These are phyloP conservation scores for Pherbina coryleti DNA, from an alignment of 2,888 invertebrate species.

Conservation along the genomic window DNA sequence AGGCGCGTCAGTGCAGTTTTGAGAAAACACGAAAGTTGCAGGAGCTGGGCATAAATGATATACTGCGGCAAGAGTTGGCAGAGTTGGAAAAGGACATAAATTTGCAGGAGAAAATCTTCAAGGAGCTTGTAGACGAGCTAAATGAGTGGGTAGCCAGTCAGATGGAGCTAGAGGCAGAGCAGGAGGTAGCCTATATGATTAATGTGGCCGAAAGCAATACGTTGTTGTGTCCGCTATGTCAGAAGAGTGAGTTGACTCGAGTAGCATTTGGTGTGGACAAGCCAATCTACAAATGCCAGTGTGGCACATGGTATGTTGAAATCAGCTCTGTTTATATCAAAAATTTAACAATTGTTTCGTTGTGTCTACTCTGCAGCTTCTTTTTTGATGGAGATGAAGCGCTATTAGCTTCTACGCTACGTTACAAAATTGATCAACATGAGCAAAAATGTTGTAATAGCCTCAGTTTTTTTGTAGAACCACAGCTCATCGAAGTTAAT, in stretches of 20 bases:
- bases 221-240: conserved; percentile 73
- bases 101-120: conserved; percentile 62
- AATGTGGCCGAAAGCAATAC: conserved; percentile 65
- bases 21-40: conserved; percentile 51
- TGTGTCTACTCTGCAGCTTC: conserved; percentile 49
- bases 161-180: conserved; percentile 59
- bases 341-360: neutral
- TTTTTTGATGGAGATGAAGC: conserved; percentile 49
- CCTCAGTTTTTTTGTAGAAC: conserved; percentile 61
- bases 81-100: conserved; percentile 61
- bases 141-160: conserved; percentile 64
- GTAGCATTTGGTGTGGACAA: conserved; percentile 48
- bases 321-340: neutral
- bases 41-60: conserved; percentile 47
- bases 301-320: conserved; percentile 58
- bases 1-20: conserved; percentile 55
- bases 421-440: conserved; percentile 53
- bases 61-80: conserved; percentile 61
- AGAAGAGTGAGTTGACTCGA: conserved; percentile 62
- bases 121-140: conserved; percentile 61
- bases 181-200: conserved; percentile 56
- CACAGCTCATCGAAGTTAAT: conserved; percentile 25
- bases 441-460: conserved; percentile 54
- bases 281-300: conserved; percentile 66
- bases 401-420: conserved; percentile 48